Conservation (phyloP, 2,797 vertebrate species). For the Pelobates cultripes region DNA sequence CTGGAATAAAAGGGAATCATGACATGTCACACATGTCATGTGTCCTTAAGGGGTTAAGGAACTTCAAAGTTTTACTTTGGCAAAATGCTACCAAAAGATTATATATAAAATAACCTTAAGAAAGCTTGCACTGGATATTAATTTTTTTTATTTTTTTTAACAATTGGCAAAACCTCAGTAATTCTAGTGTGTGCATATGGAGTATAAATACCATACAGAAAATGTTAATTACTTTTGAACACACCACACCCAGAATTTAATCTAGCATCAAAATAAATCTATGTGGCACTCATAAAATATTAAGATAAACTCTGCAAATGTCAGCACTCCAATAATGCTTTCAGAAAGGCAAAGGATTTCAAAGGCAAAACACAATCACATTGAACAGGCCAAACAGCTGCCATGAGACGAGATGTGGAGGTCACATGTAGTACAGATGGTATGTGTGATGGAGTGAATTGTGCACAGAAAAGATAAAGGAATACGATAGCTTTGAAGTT, state of each 20-base stretch:
- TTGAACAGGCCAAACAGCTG: conserved; percentile 13
- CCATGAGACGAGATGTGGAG: conserved; percentile 15
- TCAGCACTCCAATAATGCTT: conserved; percentile 30
- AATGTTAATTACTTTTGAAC: not conserved
- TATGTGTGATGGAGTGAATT: conserved; percentile 10
- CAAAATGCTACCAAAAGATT: too few species aligned
- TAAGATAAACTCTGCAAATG: conserved; percentile 25
- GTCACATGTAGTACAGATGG: conserved; percentile 33
- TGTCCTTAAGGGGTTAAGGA: too few species aligned
- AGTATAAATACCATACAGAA: not conserved
- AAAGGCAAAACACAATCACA: conserved; percentile 19
- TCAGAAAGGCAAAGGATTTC: conserved; percentile 6
- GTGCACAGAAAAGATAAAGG: conserved; percentile 16
- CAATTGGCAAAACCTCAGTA: not conserved
- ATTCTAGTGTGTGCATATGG: not conserved
- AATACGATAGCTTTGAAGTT: conserved; percentile 35
- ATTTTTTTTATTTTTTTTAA: too few species aligned
- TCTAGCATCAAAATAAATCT: conserved; percentile 22
- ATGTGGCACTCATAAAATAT: conserved; percentile 28
- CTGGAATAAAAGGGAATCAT: too few species aligned
- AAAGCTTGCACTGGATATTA: too few species aligned
- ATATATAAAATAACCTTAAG: too few species aligned
- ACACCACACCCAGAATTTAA: conserved; percentile 17
- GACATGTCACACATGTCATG: too few species aligned
- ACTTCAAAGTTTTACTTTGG: too few species aligned